Percentiles rank a stretch among this genome's conserved stretches.
These are phyloP conservation scores for Busseola fusca DNA, from an alignment of 2,888 invertebrate species.

Conservation along the genomic window DNA sequence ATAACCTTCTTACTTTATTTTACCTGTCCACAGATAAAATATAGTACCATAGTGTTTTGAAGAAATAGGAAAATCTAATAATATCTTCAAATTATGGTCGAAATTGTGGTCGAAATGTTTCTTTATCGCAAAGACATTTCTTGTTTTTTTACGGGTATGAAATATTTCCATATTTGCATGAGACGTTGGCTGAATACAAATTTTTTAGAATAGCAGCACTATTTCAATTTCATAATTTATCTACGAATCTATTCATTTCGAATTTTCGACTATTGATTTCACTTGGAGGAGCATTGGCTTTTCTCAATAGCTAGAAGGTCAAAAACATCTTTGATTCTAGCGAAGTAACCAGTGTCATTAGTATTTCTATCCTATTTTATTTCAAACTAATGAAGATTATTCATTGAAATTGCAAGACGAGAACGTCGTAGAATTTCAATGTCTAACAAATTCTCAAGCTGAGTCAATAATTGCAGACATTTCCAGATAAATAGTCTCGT, in stretches of 20 bases:
- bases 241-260: slow-evolving; percentile 25
- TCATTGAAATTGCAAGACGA: slow-evolving; percentile 7
- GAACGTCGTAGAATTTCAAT: slow-evolving; percentile 18
- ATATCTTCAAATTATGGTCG: not conserved
- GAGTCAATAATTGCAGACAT: slow-evolving; percentile 28
- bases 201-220: not conserved
- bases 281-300: slow-evolving; percentile 4
- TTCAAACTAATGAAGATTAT: slow-evolving; percentile 16
- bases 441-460: slow-evolving; percentile 14
- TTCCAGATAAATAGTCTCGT: slow-evolving; percentile 16
- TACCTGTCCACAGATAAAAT: not conserved
- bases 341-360: slow-evolving; percentile 12
- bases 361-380: slow-evolving; percentile 13
- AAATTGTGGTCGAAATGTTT: not conserved
- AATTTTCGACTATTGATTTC: slow-evolving; percentile 27
- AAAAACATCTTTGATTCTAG: slow-evolving; percentile 6
- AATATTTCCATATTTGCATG: slow-evolving; percentile 28
- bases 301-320: slow-evolving; percentile 4
- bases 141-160: not conserved
- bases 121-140: slow-evolving; percentile 23
- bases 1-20: not conserved
- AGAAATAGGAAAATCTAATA: not conserved
- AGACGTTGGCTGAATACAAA: slow-evolving; percentile 26
- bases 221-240: slow-evolving; percentile 5
- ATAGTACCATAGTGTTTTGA: too few species aligned